These are phyloP conservation scores for Dasypolia templi DNA, from an alignment of 2,888 invertebrate species.

Conservation along the genomic window DNA sequence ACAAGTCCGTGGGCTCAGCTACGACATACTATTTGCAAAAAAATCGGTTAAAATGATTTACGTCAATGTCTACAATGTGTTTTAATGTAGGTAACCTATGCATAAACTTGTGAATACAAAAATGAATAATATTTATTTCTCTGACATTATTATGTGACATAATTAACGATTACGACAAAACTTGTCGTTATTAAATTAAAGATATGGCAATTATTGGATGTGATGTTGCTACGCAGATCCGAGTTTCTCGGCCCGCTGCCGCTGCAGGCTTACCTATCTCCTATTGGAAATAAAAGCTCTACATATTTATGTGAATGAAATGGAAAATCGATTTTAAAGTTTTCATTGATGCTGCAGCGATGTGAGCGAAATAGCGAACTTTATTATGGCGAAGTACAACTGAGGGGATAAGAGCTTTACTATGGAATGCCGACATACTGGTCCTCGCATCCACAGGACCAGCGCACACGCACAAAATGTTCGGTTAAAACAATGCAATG, in stretches of 20 bases:
- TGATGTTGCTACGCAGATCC: background rate
- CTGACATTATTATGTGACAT: constrained; percentile 7
- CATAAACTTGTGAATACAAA: constrained; percentile 1
- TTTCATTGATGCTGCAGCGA: constrained; percentile 39
- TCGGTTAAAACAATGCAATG: constrained; percentile 39
- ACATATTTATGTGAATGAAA: constrained; percentile 21
- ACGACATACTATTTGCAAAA: constrained; percentile 32
- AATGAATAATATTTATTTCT: constrained; percentile 4
- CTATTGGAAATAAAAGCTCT: constrained; percentile 1
- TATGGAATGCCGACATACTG: constrained; percentile 59
- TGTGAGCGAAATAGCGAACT: constrained; percentile 52
- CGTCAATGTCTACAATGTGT: constrained; percentile 17
- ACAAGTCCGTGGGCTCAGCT: constrained; percentile 43
- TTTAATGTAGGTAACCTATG: constrained; percentile 14
- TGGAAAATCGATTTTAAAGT: constrained; percentile 44
- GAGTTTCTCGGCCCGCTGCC: background rate
- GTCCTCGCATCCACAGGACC: constrained; percentile 42
- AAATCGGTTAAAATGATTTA: constrained; percentile 40
- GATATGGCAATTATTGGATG: constrained; percentile 1
- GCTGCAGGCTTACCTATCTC: background rate
- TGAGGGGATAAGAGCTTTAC: constrained; percentile 42
- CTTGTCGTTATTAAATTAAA: constrained; percentile 3
- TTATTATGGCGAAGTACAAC: constrained; percentile 53
- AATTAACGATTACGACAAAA: background rate
- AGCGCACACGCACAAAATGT: constrained; percentile 34